Evolutionary conservation across 1,140 invertebrate genomes (phyloP).

Genomic region (Epicauta chinensis): DNA sequence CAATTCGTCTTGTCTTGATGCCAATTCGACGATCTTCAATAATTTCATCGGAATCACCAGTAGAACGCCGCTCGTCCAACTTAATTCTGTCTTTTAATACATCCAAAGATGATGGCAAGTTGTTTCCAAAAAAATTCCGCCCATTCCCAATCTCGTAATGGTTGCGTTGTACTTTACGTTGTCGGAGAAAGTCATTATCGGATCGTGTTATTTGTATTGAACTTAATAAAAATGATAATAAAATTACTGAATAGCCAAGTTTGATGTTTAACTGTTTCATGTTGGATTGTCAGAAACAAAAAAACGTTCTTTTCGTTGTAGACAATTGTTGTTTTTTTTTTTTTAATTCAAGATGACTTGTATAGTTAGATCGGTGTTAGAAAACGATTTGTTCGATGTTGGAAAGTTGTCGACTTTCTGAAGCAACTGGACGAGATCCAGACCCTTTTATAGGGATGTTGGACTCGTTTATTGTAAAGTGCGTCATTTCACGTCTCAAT

Average conservation of each 20-base stretch:
- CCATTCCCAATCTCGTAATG: too few species aligned
- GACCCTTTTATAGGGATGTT: conserved; percentile 1
- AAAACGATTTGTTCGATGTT: conserved; percentile 2
- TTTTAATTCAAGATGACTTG: too few species aligned
- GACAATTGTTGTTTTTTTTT: too few species aligned
- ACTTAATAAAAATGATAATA: conserved; percentile 4
- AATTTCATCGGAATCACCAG: too few species aligned
- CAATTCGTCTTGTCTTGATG: too few species aligned
- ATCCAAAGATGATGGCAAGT: conserved; percentile 1
- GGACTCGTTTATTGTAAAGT: not conserved
- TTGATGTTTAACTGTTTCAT: conserved; percentile 5
- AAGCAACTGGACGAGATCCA: not conserved
- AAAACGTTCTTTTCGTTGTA: not conserved
- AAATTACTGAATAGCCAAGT: conserved; percentile 1
- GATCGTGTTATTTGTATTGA: not conserved
- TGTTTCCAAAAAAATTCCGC: conserved; percentile 15
- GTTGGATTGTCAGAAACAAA: conserved; percentile 2
- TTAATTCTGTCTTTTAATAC: not conserved
- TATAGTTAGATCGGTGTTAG: conserved; percentile 12
- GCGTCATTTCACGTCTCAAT: conserved; percentile 5
- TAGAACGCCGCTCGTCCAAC: too few species aligned
- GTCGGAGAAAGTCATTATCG: conserved; percentile 8
- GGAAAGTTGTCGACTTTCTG: conserved; percentile 10
- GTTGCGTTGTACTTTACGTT: not conserved
- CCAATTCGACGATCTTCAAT: too few species aligned